A percentile compares a stretch with the other conserved stretches of the same genome.
Evolutionary conservation across 2,888 invertebrate species (phyloP).

Genomic region (Synanthedon formicaeformis): DNA sequence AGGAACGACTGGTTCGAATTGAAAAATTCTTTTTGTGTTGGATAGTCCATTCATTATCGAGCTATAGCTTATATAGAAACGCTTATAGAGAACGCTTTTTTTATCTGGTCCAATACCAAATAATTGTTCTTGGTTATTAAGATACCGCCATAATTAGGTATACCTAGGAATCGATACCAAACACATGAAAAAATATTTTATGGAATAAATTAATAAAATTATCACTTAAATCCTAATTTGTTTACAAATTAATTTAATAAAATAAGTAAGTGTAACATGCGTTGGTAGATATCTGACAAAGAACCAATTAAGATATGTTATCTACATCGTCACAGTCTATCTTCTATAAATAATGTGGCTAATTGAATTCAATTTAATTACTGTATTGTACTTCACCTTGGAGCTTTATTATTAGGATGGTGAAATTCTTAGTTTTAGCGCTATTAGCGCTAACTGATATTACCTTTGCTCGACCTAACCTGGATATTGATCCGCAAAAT

Average conservation of each 20-base stretch:
- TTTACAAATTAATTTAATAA: not conserved
- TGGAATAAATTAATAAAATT: not conserved
- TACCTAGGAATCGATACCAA: too few relatives aligned
- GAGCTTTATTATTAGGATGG: not conserved
- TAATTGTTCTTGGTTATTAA: too few relatives aligned
- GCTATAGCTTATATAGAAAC: too few relatives aligned
- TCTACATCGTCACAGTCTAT: constrained; percentile 12
- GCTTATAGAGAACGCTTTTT: too few relatives aligned
- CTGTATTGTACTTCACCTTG: constrained; percentile 6
- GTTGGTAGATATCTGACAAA: constrained; percentile 1
- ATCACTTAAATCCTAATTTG: not conserved
- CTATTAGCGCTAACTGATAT: not conserved
- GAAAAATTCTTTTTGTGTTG: too few relatives aligned
- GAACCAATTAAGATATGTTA: constrained; percentile 15
- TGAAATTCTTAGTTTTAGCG: not conserved
- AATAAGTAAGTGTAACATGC: not conserved
- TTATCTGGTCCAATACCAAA: too few relatives aligned
- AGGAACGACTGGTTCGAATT: too few relatives aligned
- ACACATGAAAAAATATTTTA: too few relatives aligned
- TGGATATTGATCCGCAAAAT: not conserved
- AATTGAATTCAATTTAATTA: constrained; percentile 26
- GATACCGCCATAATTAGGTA: too few relatives aligned
- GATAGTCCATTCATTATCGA: too few relatives aligned
- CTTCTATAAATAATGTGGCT: constrained; percentile 10
- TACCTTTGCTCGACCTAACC: not conserved